Evolutionary conservation across 2,797 vertebrate species (phyloP), one percentile per base, ranked within the genome.

Genomic region (Hapalemur alaotrensis): DNA sequence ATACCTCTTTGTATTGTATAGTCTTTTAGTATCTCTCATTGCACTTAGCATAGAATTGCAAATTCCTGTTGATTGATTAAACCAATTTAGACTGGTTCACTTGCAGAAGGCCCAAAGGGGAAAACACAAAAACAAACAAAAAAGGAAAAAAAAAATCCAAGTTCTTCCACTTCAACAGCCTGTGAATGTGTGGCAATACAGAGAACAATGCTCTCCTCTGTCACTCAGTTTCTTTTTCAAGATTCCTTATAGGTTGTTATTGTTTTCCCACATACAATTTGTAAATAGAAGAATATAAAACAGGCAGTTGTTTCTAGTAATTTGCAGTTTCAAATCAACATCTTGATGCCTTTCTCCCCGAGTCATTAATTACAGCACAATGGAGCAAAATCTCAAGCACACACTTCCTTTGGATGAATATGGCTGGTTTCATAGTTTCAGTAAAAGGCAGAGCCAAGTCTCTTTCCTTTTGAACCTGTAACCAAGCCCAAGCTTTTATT

Each of bases 1-100:
- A 86, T 67, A 67, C 50, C 2, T 83, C 52, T 63, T 91, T 41
- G 35, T 41, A 79, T 63, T 93, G 91, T 89, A 81, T 23, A 72
- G 52, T 94, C 70, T 95, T 95, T 91, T 67, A 61, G 78, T 95
- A 86, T 95, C 88, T 97, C 69, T 96, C 80, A 63, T 72, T 94
- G 79, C 65, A 97, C 82, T 95, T 95, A 96, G 94, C 65, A 95
- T 87, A 96, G 93, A 97, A 98, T 96, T 97, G 75, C 89, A 96
- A 97, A 97, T 97, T 93, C 86, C 57, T 78, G 94, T 96, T 96
- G 95, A 97, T 94, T 96, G 95, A 97, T 96, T 97, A 97, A 97
- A 95, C 95, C 86, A 89, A 96, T 96, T 97, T 96, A 96, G 89
- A 96, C 82, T 93, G 70, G 65, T 70, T 94, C 94, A 95, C 75